Evolutionary conservation across 2,888 invertebrate species (phyloP).

Genomic region (Pasiphila rectangulata): DNA sequence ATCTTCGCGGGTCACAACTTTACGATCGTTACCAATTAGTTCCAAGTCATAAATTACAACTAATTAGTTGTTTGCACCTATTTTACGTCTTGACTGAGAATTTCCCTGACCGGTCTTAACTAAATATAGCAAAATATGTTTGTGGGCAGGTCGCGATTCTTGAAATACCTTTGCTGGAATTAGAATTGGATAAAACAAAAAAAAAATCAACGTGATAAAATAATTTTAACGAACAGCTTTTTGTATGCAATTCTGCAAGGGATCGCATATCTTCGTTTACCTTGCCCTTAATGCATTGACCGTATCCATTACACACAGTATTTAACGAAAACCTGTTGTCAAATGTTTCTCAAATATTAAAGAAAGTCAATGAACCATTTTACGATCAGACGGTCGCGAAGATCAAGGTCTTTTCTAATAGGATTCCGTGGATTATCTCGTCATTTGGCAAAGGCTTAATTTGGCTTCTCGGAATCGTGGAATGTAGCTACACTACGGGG

Average conservation of each 20-base stretch:
- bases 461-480: constrained; percentile 4
- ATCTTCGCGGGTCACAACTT: constrained; percentile 26
- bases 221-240: background rate
- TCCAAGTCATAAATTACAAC: constrained; percentile 42
- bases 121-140: too few species aligned
- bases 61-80: constrained; percentile 52
- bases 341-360: background rate
- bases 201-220: background rate
- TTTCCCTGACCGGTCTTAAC: constrained; percentile 40
- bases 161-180: background rate
- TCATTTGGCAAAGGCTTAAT: constrained; percentile 20
- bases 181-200: too few species aligned
- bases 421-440: constrained; percentile 26
- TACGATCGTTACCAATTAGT: constrained; percentile 47
- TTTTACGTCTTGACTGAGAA: constrained; percentile 34
- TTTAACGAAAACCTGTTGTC: background rate
- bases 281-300: too few species aligned
- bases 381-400: constrained; percentile 15
- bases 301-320: too few species aligned
- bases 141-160: too few species aligned
- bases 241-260: too few species aligned
- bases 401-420: constrained; percentile 28
- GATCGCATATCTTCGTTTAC: too few species aligned
- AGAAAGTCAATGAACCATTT: constrained; percentile 27
- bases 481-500: background rate